A percentile compares a stretch with the other conserved stretches of the same genome.
Evolutionary conservation across 2,113 vertebrate species (phyloP).

Genomic region (Lota lota): DNA sequence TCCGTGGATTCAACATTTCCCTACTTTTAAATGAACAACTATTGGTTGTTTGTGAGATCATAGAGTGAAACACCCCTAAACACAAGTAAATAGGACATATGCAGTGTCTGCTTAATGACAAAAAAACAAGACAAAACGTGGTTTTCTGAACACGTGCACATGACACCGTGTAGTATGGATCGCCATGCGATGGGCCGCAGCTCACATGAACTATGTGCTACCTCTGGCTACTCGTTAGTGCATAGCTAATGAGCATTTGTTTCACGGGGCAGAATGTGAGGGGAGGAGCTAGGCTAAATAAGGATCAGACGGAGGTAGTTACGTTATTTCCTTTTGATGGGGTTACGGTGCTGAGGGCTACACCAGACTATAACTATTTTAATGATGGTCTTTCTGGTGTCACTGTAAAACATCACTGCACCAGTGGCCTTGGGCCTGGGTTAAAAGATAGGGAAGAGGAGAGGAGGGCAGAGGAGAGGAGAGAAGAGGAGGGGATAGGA

Average conservation of each 20-base stretch:
- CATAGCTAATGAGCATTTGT: constrained; percentile 64
- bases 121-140: too few species aligned
- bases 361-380: constrained; percentile 47
- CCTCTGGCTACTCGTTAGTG: constrained; percentile 65
- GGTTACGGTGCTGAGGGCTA: constrained; percentile 62
- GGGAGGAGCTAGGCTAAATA: constrained; percentile 70
- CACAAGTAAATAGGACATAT: too few species aligned
- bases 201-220: constrained; percentile 45
- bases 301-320: constrained; percentile 69
- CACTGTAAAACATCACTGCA: constrained; percentile 55
- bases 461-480: constrained; percentile 3
- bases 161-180: too few species aligned
- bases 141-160: too few species aligned
- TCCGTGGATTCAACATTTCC: too few species aligned
- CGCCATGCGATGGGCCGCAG: not conserved
- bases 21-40: too few species aligned
- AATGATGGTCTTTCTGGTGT: constrained; percentile 62
- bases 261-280: constrained; percentile 40
- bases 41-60: too few species aligned
- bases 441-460: constrained; percentile 3
- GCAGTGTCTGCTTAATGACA: too few species aligned
- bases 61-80: too few species aligned
- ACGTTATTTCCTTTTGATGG: constrained; percentile 71
- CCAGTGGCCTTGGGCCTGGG: constrained; percentile 28
- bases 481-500: constrained; percentile 11